Evolutionary conservation across 2,797 vertebrate species (phyloP), one percentile per base, ranked within the genome.

Genomic region (Bovichtus variegatus): DNA sequence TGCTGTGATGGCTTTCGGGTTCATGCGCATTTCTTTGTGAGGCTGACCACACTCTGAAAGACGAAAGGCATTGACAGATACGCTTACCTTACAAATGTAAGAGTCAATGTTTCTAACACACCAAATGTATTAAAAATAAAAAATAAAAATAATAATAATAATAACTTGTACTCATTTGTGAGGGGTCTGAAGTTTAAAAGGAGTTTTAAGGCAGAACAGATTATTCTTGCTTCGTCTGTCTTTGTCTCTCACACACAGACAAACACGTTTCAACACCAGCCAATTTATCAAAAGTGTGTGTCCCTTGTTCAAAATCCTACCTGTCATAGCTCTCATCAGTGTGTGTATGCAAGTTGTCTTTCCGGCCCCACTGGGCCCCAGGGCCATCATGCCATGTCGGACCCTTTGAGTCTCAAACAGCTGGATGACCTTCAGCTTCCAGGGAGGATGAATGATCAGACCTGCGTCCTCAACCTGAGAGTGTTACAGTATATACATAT

Each of bases 1-100:
- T 2, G 97, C 97, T 2, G 98, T 99, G 78, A 99, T 98, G 50
- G 98, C 97, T 95, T 99, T 99, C 36, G 98, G 98, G 89, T 99
- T 99, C 98, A 99, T 99, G 68, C 98, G 96, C 97, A 99, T 97
- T 93, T 99, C 98, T 88, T 96, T 96, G 87, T 99, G 98, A 50
- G 96, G 96, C 59, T 96, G 91, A 63, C 98, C 97, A 86, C 97
- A 98, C 34, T 97, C 98, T 99, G 38, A 44, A 13, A 65, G 0
- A 66, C 65, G 11, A 47, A 31, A 47, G 3, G 74, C 9, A 73
- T 13, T 36, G 6, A 59, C 59, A 11, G 6, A 81, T 49, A 57
- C 46, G 76, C 51, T 2, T 8, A 13, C 15, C 9, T 11, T 44
- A 38, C 25, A 58, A 50, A 55, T 40, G 15, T 9, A 44, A 27